These are phyloP conservation scores for Drosophila parvula DNA, from an alignment of 1,140 invertebrate species.

Conservation along the genomic window DNA sequence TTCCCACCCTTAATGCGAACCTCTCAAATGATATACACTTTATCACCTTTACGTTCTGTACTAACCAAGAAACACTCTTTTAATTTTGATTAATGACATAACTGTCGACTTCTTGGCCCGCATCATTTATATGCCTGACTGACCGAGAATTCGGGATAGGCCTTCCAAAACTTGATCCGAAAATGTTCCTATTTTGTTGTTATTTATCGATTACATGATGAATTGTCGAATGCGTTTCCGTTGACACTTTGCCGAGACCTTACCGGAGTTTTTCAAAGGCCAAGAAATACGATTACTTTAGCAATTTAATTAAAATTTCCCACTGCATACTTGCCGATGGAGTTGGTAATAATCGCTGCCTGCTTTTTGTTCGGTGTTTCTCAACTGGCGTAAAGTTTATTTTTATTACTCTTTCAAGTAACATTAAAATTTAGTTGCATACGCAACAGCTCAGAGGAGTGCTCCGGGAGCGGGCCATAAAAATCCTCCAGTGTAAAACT, in stretches of 20 bases:
- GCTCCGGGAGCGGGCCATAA: conserved; percentile 21
- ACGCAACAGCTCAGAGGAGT: conserved; percentile 43
- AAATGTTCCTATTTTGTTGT: conserved; percentile 36
- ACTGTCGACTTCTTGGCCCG: conserved; percentile 36
- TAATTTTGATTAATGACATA: conserved; percentile 77
- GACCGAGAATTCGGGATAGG: conserved; percentile 36
- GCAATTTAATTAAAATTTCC: conserved; percentile 80
- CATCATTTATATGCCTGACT: conserved; percentile 76
- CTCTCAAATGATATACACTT: conserved; percentile 14
- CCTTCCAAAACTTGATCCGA: conserved; percentile 28
- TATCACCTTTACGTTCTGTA: conserved; percentile 21
- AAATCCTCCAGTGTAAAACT: conserved; percentile 59
- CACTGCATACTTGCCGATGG: conserved; percentile 52
- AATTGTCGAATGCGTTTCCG: conserved; percentile 63
- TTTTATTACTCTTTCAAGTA: conserved; percentile 82
- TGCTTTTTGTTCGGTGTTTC: conserved; percentile 62
- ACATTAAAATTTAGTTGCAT: conserved; percentile 81
- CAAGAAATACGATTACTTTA: conserved; percentile 18
- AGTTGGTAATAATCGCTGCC: conserved; percentile 65
- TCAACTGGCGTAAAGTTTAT: conserved; percentile 77
- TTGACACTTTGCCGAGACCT: conserved; percentile 57
- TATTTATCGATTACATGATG: conserved; percentile 75
- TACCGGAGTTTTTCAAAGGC: background rate
- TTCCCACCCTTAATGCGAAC: background rate
- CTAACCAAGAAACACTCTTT: conserved; percentile 58